Percentiles rank a stretch among this genome's conserved stretches.
phyloP scores from a whole-genome alignment of 1,140 invertebrate species.

The Polypedilum pembai region DNA sequence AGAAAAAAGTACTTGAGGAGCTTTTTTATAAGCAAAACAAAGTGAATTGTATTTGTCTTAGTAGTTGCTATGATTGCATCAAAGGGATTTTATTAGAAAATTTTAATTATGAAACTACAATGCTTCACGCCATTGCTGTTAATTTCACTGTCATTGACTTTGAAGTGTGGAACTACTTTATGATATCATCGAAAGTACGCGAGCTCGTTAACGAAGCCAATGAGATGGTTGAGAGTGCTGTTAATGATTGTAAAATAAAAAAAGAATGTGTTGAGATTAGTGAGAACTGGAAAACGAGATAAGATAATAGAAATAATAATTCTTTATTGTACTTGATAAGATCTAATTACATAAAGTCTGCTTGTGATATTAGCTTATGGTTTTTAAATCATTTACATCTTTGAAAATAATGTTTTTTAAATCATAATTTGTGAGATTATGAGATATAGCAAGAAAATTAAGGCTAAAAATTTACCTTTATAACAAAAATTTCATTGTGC shows the following conservation, averaged over 20 bases:
- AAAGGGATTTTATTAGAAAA: not conserved
- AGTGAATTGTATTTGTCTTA: not conserved
- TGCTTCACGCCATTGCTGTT: not conserved
- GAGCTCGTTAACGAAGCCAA: not conserved
- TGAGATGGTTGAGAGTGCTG: not conserved
- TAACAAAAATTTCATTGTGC: no score
- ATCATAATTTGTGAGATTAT: no score
- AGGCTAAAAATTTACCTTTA: not conserved
- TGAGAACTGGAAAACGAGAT: no score
- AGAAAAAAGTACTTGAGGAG: not conserved
- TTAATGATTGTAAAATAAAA: not conserved
- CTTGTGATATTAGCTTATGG: no score
- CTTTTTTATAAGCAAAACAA: not conserved
- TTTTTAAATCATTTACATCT: no score
- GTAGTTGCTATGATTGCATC: not conserved
- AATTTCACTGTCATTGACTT: not conserved
- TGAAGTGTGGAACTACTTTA: not conserved
- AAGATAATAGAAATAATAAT: no score
- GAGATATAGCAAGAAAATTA: not conserved
- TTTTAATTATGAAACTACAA: not conserved
- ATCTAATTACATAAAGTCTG: no score
- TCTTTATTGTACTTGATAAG: no score
- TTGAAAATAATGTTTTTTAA: not conserved
- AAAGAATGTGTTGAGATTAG: not conserved
- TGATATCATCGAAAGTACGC: not conserved